phyloP scores from a whole-genome alignment of 2,888 invertebrate genomes.

The Galeopsomyia nigrocyanea region DNA sequence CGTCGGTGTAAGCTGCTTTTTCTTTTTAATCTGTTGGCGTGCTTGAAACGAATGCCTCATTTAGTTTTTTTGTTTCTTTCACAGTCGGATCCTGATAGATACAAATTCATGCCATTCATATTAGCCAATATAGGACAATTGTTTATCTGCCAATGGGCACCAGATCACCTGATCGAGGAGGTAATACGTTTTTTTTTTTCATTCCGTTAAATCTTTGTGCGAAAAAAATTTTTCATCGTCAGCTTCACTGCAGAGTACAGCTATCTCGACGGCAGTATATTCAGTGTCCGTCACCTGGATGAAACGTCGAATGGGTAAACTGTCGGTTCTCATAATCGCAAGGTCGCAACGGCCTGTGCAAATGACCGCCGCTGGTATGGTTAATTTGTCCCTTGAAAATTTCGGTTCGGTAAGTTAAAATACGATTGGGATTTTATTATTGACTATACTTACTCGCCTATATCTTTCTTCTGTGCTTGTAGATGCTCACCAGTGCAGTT shows the following conservation, averaged over 20 bases:
- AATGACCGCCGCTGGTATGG: conserved; percentile 33
- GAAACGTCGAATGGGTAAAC: not conserved
- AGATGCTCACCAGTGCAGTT: conserved; percentile 8
- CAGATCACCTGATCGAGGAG: not conserved
- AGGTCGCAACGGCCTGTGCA: conserved; percentile 31
- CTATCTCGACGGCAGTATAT: not conserved
- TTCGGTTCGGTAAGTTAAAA: not conserved
- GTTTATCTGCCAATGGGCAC: conserved; percentile 14
- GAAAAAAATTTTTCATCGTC: too few species aligned
- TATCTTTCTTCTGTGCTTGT: not conserved
- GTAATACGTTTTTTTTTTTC: not conserved
- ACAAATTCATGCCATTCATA: not conserved
- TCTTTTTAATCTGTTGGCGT: too few species aligned
- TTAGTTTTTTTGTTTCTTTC: not conserved
- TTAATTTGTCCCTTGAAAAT: not conserved
- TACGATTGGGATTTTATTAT: not conserved
- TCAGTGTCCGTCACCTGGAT: too few species aligned
- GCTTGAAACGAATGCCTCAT: not conserved
- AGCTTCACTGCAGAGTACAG: not conserved
- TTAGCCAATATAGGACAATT: not conserved
- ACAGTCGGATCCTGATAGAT: conserved; percentile 3
- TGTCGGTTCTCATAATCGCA: conserved; percentile 17
- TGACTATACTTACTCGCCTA: not conserved
- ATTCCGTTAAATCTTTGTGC: not conserved
- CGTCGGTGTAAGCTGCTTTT: not conserved